A percentile compares a stretch with the other conserved stretches of the same genome.
phyloP scores from a whole-genome alignment of 2,797 vertebrate species.

The Crenichthys baileyi region DNA sequence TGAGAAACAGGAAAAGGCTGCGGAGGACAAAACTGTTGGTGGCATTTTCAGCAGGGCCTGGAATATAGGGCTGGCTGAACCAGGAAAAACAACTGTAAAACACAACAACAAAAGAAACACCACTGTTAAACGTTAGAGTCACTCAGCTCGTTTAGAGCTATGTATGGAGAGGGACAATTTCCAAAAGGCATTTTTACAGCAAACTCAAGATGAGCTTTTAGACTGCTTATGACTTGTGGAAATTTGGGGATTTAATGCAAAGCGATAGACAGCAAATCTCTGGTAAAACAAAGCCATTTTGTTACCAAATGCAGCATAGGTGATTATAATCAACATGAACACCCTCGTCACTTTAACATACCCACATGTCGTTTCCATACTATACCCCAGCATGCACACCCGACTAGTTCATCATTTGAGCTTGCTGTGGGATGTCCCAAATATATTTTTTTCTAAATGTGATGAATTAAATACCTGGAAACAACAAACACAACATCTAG shows the following conservation, averaged over 20 bases:
- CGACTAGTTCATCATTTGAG: conserved; percentile 52
- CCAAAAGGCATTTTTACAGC: conserved; percentile 55
- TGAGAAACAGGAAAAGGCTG: conserved; percentile 99
- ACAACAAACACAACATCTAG: conserved; percentile 21
- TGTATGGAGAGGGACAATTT: conserved; percentile 86
- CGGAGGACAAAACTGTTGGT: conserved; percentile 99
- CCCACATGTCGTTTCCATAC: not conserved
- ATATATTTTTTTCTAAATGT: conserved; percentile 5
- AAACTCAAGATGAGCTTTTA: conserved; percentile 65
- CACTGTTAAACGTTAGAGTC: conserved; percentile 98
- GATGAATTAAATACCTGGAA: not conserved
- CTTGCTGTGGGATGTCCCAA: conserved; percentile 48
- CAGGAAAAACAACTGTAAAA: conserved; percentile 99
- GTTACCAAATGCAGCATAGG: conserved; percentile 47
- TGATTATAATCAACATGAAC: conserved; percentile 16
- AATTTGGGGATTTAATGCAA: conserved; percentile 43
- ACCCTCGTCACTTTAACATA: not conserved
- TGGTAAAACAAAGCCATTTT: conserved; percentile 42
- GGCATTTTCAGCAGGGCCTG: conserved; percentile 99
- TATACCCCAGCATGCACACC: conserved; percentile 64
- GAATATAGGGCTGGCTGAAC: conserved; percentile 99
- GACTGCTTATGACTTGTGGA: conserved; percentile 42
- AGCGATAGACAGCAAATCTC: conserved; percentile 48
- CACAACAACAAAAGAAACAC: conserved; percentile 99
- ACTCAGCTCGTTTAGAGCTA: conserved; percentile 89